Base-by-base conservation (phyloP, 2,113 vertebrate species). In the Pavo muticus region DNA sequence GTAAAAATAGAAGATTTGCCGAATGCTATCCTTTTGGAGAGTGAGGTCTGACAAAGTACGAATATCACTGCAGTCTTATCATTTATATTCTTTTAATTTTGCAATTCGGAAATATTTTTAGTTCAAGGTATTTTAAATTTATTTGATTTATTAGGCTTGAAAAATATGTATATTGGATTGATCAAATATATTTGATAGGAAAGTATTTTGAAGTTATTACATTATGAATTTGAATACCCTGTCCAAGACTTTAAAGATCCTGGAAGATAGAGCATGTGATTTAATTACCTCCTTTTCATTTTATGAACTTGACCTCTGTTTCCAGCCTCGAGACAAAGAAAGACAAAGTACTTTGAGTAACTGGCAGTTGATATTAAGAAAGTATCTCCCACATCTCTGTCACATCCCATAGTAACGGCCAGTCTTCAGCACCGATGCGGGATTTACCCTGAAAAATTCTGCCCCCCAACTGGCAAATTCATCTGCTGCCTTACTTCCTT, bases 251-350 rank as follows among this genome's bases (percentile, higher is more conserved):
- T 74, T 60, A 47, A 95, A 89, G 71, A 88, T 78, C 29, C 30
- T 82, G 72, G 54, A 91, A 95, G 81, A 87, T 1, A 47, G 19
- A 95, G 17, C 50, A 50, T 63, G 52, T 84, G 57, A 84, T 88
- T 91, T 91, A 95, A 82, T 92, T 92, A 68, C 56, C 42, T 77
- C 37, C 71, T 47, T 87, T 81, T 90, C 40, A 70, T 92, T 90
- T 93, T 87, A 50, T 0, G 0, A 85, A 73, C 23, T 88, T 78
- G 65, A 72, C 86, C 48, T 90, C 61, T 65, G 42, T 80, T 91
- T 35, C 11, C 61, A 92, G 8, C 44, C 57, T 79, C 0, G 0
- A 81, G 69, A 83, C 44, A 87, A 78, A 54, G 84, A 56, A 64
- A 76, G 68, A 61, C 32, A 25, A 87, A 91, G 65, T 65, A 27